Evolutionary conservation across 2,797 vertebrate genomes (phyloP), one percentile per base, ranked within the genome.

Genomic region (Pangasius mekongensis): DNA sequence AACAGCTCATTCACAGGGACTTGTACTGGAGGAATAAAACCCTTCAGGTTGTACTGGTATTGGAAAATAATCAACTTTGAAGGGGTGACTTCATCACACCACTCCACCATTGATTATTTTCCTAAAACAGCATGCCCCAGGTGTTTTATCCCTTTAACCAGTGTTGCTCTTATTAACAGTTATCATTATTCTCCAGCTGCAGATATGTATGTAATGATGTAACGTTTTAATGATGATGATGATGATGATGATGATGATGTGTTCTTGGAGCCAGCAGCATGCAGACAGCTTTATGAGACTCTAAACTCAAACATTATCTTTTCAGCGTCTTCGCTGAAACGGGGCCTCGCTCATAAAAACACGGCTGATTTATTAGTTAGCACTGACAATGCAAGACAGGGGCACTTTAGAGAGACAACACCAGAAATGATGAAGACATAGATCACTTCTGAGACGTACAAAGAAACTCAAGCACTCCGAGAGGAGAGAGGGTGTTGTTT

Each of bases 301-400:
- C 54, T 0, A 14, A 62, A 14, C 36, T 64, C 33, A 43, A 82
- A 82, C 22, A 16, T 43, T 82, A 43, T 82, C 56, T 27, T 62
- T 82, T 82, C 56, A 62, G 80, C 6, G 56, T 39, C 13, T 16
- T 43, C 36, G 62, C 36, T 27, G 56, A 13, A 56, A 24, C 30
- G 22, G 22, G 54, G 54, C 54, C 20, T 62, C 33, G 54, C 56
- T 58, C 56, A 36, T 82, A 62, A 82, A 82, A 82, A 27, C 78
- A 60, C 8, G 78, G 80, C 56, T n/a, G 58, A 82, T 82, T 82
- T 82, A 82, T 82, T 82, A 60, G 33, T 82, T 2, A 24, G 54
- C 20, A 33, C n/a, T 33, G 77, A 56, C 77, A 18, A 58, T 13
- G 24, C 22, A 43, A 30, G 56, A 82, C 80, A 39, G 24, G 36